Evolutionary conservation across 2,888 invertebrate species (phyloP), one percentile per base, ranked within the genome.

Genomic region (Tetragonisca angustula): DNA sequence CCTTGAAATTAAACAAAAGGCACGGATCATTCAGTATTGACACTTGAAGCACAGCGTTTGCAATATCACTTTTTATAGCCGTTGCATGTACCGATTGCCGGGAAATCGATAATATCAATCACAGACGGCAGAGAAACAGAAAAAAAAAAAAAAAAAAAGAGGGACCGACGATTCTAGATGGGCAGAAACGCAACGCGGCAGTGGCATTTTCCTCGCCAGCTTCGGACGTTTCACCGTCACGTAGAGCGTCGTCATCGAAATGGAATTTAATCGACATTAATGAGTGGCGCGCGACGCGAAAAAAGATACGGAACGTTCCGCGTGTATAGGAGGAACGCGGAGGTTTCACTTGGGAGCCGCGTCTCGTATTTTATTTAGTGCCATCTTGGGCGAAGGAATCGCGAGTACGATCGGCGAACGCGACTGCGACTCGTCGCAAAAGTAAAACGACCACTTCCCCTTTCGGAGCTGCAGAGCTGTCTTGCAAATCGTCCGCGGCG

Each of bases 371-470:
- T 59, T 67, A 52, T 76, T 32, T 70, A 69, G 6, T 65, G 65
- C 74, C 50, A 32, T 32, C 64, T 64, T 32, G n/a, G 15, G 24
- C 21, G 27, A 52, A 32, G 32, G 21, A 69, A 19, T n/a, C 5
- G 27, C 54, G 15, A 32, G 32, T 15, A 50, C 21, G n/a, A 24
- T 36, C 32, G 32, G 24, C 17, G 21, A 75, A n/a, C 75, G 24
- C 21, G 52, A 36, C 21, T 27, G n/a, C 19, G 56, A 21, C 27
- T 69, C 50, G 76, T 70, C 56, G 9, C 56, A 64, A 70, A 70
- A 76, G 11, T 65, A 70, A 70, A 56, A 62, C 75, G 64, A 79
- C 79, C 69, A 11, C 75, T 76, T 80, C 70, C 79, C 76, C 70
- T 76, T 80, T 80, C 80, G 13, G 64, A 69, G 24, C 59, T 32